Evolutionary conservation across 2,113 vertebrate genomes (phyloP).

Genomic region (Dasyprocta punctata): DNA sequence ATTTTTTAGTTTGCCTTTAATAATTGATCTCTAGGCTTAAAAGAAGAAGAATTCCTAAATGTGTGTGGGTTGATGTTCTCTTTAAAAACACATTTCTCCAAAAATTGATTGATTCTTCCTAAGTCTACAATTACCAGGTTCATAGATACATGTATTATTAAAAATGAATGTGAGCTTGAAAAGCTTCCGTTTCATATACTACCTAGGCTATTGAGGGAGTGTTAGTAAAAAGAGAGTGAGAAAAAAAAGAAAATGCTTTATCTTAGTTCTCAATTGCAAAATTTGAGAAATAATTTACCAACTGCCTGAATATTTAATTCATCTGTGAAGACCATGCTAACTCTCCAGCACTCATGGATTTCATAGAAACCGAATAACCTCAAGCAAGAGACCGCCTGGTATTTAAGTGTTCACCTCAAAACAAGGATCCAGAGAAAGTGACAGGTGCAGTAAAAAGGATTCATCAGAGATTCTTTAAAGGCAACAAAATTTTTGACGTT

Average conservation of each 20-base stretch:
- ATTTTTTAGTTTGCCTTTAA: conserved; percentile 50
- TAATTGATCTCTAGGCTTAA: conserved; percentile 58
- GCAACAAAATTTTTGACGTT: conserved; percentile 37
- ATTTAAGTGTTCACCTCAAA: conserved; percentile 43
- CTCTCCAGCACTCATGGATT: conserved; percentile 10
- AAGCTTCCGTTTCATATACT: background rate
- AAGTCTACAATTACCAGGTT: conserved; percentile 29
- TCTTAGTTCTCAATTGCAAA: background rate
- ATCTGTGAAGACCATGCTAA: background rate
- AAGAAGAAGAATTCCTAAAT: background rate
- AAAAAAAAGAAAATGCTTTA: background rate
- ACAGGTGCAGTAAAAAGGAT: background rate
- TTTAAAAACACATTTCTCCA: background rate
- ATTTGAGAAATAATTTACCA: background rate
- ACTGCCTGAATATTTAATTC: background rate
- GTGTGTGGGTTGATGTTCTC: conserved; percentile 41
- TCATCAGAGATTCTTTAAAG: background rate
- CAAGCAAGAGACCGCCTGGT: background rate
- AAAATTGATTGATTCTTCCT: conserved; percentile 52
- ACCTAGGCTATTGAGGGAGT: background rate
- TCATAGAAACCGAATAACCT: conserved; percentile 6
- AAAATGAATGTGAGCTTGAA: background rate
- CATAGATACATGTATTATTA: background rate
- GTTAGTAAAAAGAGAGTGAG: background rate
- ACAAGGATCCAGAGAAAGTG: background rate